Conservation (phyloP, 1,140 invertebrate species). For the Calephelis virginiensis region DNA sequence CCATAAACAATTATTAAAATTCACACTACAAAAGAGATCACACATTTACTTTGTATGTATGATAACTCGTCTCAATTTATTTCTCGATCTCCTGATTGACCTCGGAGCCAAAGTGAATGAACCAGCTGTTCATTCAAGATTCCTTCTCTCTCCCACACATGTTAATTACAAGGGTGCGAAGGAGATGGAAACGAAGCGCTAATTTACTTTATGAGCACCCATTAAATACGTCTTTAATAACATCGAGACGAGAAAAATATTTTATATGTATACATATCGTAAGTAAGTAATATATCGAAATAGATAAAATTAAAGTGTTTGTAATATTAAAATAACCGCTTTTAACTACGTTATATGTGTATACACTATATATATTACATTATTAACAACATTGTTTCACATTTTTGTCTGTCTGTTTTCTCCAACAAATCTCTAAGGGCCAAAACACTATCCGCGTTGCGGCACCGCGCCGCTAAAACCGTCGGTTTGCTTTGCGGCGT, state of each 20-base stretch:
- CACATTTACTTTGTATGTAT: background rate
- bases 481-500: too few relatives aligned
- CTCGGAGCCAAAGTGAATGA: constrained; percentile 48
- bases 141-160: constrained; percentile 1
- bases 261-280: constrained; percentile 2
- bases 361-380: too few relatives aligned
- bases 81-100: constrained; percentile 55
- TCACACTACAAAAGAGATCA: too few relatives aligned
- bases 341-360: too few relatives aligned
- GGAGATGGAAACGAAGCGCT: constrained; percentile 10
- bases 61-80: constrained; percentile 16
- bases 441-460: too few relatives aligned
- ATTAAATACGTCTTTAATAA: constrained; percentile 21
- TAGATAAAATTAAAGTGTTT: too few relatives aligned
- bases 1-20: too few relatives aligned
- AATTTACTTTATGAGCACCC: constrained; percentile 20
- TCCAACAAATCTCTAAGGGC: too few relatives aligned
- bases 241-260: background rate
- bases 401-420: too few relatives aligned
- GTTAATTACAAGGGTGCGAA: background rate
- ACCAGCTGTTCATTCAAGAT: constrained; percentile 12
- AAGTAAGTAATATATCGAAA: background rate
- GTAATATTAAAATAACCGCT: too few relatives aligned
- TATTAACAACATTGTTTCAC: too few relatives aligned
- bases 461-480: too few relatives aligned